Conservation (phyloP, 2,113 vertebrate genomes). For the Halcyon malimbica region DNA sequence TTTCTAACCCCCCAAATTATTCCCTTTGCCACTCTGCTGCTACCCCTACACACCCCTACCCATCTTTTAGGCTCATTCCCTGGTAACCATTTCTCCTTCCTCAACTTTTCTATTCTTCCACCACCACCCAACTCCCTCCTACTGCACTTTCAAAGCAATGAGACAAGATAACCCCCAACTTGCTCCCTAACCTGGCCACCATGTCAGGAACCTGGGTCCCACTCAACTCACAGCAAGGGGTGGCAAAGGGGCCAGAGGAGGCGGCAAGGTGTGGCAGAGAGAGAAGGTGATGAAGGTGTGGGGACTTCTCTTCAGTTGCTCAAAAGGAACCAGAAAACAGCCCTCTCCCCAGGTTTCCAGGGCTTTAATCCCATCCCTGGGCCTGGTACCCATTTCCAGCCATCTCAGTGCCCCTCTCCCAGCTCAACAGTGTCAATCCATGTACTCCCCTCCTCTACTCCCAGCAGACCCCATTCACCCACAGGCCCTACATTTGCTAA, state of each 20-base stretch:
- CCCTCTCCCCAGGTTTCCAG: background rate
- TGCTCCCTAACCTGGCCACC: background rate
- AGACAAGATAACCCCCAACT: background rate
- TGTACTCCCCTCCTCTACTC: rapidly evolving
- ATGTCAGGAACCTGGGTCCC: rapidly evolving
- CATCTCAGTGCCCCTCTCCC: rapidly evolving
- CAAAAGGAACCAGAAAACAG: background rate
- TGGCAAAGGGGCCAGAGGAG: background rate
- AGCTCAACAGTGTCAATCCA: background rate
- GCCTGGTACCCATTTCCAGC: background rate
- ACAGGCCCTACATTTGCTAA: background rate
- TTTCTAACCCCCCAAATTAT: background rate
- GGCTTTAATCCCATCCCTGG: background rate
- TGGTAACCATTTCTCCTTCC: background rate
- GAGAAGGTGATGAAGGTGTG: background rate
- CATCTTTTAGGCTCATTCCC: background rate
- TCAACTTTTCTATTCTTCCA: background rate
- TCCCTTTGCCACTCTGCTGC: background rate
- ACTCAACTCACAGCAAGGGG: background rate
- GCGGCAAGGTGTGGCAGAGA: background rate
- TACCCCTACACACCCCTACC: background rate
- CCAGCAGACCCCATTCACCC: background rate
- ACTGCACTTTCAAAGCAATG: background rate
- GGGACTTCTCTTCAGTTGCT: background rate
- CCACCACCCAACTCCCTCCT: background rate